phyloP scores from a whole-genome alignment of 2,113 vertebrate genomes.

The Anthoscopus minutus region DNA sequence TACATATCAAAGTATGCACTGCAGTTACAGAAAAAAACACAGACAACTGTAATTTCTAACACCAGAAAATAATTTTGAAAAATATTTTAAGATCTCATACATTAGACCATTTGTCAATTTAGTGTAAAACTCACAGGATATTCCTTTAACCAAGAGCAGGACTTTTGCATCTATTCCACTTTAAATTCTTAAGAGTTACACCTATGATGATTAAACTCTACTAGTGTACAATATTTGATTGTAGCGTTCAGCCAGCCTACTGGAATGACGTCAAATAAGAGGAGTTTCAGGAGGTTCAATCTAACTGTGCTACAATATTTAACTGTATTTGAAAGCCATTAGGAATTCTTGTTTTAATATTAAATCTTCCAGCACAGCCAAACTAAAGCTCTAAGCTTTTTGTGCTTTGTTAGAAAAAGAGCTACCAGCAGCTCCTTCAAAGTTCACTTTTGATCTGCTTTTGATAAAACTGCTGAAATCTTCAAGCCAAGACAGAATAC shows the following conservation, averaged over 20 bases:
- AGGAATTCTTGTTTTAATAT: constrained; percentile 43
- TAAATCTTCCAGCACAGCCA: constrained; percentile 26
- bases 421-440: background rate
- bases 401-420: background rate
- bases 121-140: background rate
- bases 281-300: constrained; percentile 5
- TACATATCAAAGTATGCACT: background rate
- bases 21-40: background rate
- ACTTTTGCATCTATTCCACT: background rate
- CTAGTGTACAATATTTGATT: background rate
- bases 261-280: constrained; percentile 16
- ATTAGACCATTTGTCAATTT: background rate
- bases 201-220: background rate
- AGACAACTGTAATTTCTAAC: background rate
- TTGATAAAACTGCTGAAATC: background rate
- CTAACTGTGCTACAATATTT: constrained; percentile 58
- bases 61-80: background rate
- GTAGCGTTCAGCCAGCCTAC: background rate
- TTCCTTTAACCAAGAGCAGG: background rate
- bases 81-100: background rate
- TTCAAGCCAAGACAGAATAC: background rate
- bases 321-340: constrained; percentile 43
- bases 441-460: background rate
- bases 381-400: background rate
- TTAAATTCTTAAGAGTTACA: background rate